Evolutionary conservation across 2,797 vertebrate genomes (phyloP).

Genomic region (Falco cherrug): DNA sequence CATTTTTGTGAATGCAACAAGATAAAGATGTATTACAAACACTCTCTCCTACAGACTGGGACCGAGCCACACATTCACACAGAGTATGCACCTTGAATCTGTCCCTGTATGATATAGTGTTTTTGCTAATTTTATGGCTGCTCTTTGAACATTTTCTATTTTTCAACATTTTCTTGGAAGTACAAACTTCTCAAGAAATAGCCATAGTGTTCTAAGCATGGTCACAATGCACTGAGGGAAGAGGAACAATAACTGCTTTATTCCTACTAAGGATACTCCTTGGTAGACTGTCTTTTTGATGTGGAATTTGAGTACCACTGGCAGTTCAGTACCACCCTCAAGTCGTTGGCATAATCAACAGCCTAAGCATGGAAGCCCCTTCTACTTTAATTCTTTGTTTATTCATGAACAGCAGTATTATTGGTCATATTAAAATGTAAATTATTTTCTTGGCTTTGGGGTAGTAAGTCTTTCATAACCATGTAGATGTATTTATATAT

Average conservation of each 20-base stretch:
- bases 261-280: accelerated
- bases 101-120: not conserved
- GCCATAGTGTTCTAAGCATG: not conserved
- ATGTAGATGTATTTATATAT: not conserved
- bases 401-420: not conserved
- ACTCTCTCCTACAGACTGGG: not conserved
- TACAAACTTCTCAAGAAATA: not conserved
- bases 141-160: not conserved
- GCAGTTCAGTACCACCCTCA: not conserved
- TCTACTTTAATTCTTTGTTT: not conserved
- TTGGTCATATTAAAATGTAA: not conserved
- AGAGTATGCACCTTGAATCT: not conserved
- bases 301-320: not conserved
- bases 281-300: not conserved
- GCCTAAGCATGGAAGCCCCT: not conserved
- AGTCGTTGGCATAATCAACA: not conserved
- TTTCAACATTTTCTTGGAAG: not conserved
- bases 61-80: not conserved
- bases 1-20: not conserved
- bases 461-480: not conserved
- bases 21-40: not conserved
- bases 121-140: not conserved
- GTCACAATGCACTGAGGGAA: not conserved
- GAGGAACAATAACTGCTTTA: not conserved
- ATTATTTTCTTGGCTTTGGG: not conserved